Percentiles rank a stretch among this genome's conserved stretches.
Conservation (phyloP, 2,888 invertebrate genomes). For the Tachystola acroxantha region DNA sequence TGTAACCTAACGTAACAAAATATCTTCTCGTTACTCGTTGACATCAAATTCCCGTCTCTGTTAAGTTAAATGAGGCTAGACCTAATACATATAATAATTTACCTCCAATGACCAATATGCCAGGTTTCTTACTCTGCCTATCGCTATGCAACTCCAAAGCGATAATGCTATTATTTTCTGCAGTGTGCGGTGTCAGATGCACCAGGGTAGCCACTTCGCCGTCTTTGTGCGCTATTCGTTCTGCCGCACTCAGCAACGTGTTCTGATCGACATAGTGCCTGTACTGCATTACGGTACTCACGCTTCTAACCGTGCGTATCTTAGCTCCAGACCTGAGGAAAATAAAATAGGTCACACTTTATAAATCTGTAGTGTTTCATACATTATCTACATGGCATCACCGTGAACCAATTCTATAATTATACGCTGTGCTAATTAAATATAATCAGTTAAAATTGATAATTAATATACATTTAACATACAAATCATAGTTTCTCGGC, state of each 20-base stretch:
- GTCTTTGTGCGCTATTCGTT: constrained; percentile 34
- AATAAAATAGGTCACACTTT: too few species aligned
- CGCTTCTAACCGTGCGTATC: constrained; percentile 41
- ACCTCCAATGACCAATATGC: constrained; percentile 62
- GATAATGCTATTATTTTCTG: constrained; percentile 46
- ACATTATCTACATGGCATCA: too few species aligned
- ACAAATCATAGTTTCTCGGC: constrained; percentile 62
- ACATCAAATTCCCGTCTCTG: too few species aligned
- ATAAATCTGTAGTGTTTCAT: too few species aligned
- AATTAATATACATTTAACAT: constrained; percentile 14
- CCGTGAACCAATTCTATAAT: too few species aligned
- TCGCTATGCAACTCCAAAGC: constrained; percentile 63
- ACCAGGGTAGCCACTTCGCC: constrained; percentile 42
- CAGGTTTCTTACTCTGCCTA: constrained; percentile 52
- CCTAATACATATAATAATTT: too few species aligned
- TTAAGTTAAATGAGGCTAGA: too few species aligned
- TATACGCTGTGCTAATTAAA: too few species aligned
- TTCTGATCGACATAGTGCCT: constrained; percentile 37
- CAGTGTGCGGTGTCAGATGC: constrained; percentile 38
- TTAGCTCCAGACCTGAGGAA: constrained; percentile 56
- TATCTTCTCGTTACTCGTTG: not conserved
- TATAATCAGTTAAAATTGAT: not conserved
- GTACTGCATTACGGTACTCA: constrained; percentile 23
- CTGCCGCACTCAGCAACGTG: constrained; percentile 22
- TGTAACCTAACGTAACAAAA: not conserved